Conservation (phyloP, 2,113 vertebrate genomes). For the Sylvilagus bachmani region DNA sequence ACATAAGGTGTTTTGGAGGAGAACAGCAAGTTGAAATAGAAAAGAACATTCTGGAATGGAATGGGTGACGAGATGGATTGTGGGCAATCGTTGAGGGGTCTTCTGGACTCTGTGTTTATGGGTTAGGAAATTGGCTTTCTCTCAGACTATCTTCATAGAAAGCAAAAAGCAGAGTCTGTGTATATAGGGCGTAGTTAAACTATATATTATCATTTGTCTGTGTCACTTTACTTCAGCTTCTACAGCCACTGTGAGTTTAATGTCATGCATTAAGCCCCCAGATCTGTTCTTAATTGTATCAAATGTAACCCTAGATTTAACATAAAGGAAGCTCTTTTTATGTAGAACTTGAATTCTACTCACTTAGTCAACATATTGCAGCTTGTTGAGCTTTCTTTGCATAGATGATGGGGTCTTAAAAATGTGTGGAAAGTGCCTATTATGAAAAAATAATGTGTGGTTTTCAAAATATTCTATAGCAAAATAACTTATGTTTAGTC, state of each 20-base stretch:
- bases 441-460: no score
- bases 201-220: background rate
- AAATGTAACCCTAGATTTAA: background rate
- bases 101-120: background rate
- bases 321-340: background rate
- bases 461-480: no score
- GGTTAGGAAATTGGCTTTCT: background rate
- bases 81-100: background rate
- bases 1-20: accelerated
- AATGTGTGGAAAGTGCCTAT: no score
- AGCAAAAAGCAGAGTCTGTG: background rate
- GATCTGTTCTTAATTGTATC: background rate
- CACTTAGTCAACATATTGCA: background rate
- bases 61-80: no score
- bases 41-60: background rate
- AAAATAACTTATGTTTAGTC: no score
- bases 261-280: background rate
- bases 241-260: background rate
- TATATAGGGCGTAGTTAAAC: background rate
- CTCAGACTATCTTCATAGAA: background rate
- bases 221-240: background rate
- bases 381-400: background rate
- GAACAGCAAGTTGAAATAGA: no score
- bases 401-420: no score
- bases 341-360: background rate